Evolutionary conservation across 1,140 invertebrate genomes (phyloP).

Genomic region (Dendroctonus ponderosae): DNA sequence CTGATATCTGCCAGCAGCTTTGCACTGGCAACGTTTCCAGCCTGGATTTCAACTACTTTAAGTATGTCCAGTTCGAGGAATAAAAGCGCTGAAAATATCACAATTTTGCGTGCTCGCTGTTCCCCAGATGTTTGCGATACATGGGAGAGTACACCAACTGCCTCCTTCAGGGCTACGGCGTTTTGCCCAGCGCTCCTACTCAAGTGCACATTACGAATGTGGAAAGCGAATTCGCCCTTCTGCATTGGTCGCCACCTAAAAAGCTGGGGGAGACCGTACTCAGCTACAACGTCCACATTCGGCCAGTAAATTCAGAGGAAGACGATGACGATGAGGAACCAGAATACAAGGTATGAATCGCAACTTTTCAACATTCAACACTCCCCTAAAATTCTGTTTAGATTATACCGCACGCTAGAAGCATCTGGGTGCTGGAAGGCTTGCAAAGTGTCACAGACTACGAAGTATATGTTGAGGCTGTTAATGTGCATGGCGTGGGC

Average conservation of each 20-base stretch:
- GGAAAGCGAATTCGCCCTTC: conserved; percentile 70
- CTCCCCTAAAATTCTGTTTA: not conserved
- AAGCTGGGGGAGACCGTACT: conserved; percentile 68
- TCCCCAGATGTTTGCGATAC: conserved; percentile 65
- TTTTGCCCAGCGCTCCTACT: conserved; percentile 69
- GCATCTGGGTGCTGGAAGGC: conserved; percentile 73
- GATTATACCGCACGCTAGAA: conserved; percentile 51
- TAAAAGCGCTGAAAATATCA: too few species aligned
- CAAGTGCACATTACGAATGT: conserved; percentile 68
- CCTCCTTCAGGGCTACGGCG: conserved; percentile 78
- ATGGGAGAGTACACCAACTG: conserved; percentile 78
- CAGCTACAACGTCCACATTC: conserved; percentile 68
- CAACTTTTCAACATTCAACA: not conserved
- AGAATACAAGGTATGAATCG: conserved; percentile 36
- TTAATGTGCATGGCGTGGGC: conserved; percentile 75
- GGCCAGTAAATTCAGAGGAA: conserved; percentile 48
- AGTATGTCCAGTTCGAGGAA: conserved; percentile 58
- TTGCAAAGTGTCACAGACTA: conserved; percentile 72
- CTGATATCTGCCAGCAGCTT: conserved; percentile 68
- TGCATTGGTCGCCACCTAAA: conserved; percentile 75
- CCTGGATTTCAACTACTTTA: conserved; percentile 76
- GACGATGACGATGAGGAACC: conserved; percentile 49
- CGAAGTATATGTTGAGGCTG: conserved; percentile 78
- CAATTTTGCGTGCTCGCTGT: too few species aligned
- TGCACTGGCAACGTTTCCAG: conserved; percentile 76